Percentiles rank a stretch among this genome's conserved stretches.
Conservation (phyloP, 2,113 vertebrate species). For the Cricetomys ansorgei region DNA sequence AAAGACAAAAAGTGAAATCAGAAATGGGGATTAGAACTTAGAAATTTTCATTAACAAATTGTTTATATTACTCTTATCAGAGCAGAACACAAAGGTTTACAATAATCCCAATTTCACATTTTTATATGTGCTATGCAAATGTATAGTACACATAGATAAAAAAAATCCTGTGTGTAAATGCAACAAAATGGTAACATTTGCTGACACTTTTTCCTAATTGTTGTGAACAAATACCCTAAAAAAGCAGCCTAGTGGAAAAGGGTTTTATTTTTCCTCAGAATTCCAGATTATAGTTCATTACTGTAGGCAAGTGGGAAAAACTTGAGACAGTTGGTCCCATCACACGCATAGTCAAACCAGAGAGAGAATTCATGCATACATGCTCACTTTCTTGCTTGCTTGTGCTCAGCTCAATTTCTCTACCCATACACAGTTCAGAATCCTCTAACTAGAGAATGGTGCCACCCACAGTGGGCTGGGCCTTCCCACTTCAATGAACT, state of each 20-base stretch:
- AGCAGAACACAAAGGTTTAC: background rate
- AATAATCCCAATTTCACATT: background rate
- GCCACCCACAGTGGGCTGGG: background rate
- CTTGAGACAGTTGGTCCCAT: background rate
- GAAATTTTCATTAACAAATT: conserved; percentile 45
- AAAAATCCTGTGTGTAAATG: background rate
- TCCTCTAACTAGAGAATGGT: background rate
- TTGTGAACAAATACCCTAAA: background rate
- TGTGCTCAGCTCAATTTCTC: background rate
- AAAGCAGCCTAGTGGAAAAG: background rate
- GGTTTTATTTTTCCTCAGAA: background rate
- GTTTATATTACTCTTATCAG: conserved; percentile 34
- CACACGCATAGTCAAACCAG: background rate
- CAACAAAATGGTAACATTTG: background rate
- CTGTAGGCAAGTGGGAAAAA: background rate
- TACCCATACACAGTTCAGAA: background rate
- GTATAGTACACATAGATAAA: background rate
- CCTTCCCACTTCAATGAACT: background rate
- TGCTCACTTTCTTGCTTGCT: background rate
- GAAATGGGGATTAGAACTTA: background rate
- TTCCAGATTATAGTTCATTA: background rate
- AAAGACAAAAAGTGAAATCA: background rate
- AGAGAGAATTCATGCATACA: background rate
- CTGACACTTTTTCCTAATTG: background rate
- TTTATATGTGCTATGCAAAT: background rate